Evolutionary conservation across 2,888 invertebrate genomes (phyloP).

Genomic region (Zhuqinia jingwanae): DNA sequence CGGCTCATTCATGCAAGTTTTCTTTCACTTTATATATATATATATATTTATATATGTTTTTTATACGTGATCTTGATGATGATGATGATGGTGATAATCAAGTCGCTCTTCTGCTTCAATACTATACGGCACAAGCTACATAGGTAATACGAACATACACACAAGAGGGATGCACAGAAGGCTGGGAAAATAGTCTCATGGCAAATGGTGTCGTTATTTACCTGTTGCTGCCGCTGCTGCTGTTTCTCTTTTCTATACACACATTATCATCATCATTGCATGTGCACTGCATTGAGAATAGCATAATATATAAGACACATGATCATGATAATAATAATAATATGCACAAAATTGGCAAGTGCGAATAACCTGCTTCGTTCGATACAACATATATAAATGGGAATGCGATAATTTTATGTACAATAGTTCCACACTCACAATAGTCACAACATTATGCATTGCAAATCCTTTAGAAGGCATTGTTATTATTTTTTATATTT

Average conservation of each 20-base stretch:
- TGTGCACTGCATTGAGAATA: too few species aligned
- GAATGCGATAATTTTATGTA: too few species aligned
- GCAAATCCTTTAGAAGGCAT: too few species aligned
- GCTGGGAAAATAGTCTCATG: constrained; percentile 4
- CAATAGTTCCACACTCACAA: too few species aligned
- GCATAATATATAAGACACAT: background rate
- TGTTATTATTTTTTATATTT: too few species aligned
- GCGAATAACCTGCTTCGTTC: constrained; percentile 55
- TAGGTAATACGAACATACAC: background rate
- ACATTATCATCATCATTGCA: background rate
- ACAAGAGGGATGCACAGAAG: background rate
- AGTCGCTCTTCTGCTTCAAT: background rate
- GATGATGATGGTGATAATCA: constrained; percentile 9
- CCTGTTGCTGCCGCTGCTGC: background rate
- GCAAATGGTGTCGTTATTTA: background rate
- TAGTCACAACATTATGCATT: too few species aligned
- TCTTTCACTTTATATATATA: constrained; percentile 5
- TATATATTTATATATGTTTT: background rate
- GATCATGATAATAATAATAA: background rate
- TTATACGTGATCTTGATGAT: too few species aligned
- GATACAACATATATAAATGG: too few species aligned
- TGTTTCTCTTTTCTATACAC: too few species aligned
- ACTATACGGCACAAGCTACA: constrained; percentile 28
- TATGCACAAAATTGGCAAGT: constrained; percentile 45
- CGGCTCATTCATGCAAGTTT: constrained; percentile 55